phyloP scores from a whole-genome alignment of 2,113 vertebrate genomes.

The Strigops habroptila region DNA sequence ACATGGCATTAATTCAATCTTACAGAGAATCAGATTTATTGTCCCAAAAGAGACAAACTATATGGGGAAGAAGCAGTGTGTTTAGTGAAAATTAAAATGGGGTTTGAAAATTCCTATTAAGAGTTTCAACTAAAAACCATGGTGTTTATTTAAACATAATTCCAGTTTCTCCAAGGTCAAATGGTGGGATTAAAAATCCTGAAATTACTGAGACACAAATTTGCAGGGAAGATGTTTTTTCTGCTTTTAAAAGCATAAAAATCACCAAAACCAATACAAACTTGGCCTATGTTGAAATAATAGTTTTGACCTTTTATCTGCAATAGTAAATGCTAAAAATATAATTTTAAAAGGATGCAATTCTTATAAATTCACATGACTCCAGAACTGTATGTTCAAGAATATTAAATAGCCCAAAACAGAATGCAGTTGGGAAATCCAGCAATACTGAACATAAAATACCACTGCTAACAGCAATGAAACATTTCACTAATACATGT shows the following conservation, averaged over 20 bases:
- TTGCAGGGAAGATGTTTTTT: neutral
- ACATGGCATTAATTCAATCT: neutral
- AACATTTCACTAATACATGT: neutral
- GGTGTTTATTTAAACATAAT: neutral
- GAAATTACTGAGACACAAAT: neutral
- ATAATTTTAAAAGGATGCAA: neutral
- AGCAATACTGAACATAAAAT: neutral
- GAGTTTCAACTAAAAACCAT: neutral
- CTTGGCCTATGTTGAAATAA: neutral
- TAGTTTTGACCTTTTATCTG: neutral
- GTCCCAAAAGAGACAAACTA: neutral
- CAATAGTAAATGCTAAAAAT: neutral
- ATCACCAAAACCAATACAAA: neutral
- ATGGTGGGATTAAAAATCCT: neutral
- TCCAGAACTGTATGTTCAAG: neutral
- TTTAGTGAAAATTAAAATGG: neutral
- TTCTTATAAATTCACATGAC: neutral
- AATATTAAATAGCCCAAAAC: neutral
- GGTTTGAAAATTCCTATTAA: neutral
- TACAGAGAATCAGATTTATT: neutral
- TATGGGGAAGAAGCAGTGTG: neutral
- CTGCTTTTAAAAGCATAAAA: neutral
- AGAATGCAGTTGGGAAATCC: neutral
- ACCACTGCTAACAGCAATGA: neutral
- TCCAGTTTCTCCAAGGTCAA: neutral